Percentiles rank a stretch among this genome's conserved stretches.
Conservation (phyloP, 92 coral and sea anemone genomes). For the Meandrina meandrites region DNA sequence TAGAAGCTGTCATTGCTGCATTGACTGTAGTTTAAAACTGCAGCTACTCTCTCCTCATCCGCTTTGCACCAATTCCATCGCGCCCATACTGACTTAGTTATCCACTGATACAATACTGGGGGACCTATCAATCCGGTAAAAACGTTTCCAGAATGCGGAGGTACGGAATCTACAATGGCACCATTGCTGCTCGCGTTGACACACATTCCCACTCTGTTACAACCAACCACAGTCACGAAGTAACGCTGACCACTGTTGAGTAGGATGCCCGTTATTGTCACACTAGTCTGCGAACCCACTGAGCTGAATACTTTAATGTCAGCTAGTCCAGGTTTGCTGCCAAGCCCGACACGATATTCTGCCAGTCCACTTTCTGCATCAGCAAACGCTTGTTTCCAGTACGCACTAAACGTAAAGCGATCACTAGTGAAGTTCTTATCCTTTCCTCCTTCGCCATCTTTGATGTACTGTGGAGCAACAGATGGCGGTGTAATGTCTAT, state of each 20-base stretch:
- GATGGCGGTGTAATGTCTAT: constrained; percentile 75
- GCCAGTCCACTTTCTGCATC: constrained; percentile 83
- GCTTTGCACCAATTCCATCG: constrained; percentile 89
- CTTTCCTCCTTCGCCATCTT: constrained; percentile 70
- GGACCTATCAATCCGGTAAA: constrained; percentile 71
- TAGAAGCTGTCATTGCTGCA: constrained; percentile 65
- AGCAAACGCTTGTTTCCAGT: constrained; percentile 87
- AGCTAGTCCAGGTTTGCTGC: constrained; percentile 66
- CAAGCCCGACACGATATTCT: constrained; percentile 74
- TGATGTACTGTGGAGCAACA: constrained; percentile 65
- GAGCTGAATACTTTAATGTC: constrained; percentile 50
- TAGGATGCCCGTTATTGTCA: constrained; percentile 51
- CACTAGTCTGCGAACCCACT: constrained; percentile 59
- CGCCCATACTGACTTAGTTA: constrained; percentile 77
- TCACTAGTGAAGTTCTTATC: constrained; percentile 70
- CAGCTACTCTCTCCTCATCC: constrained; percentile 43
- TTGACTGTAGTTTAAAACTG: neutral
- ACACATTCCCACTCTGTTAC: constrained; percentile 83
- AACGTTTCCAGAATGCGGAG: constrained; percentile 80
- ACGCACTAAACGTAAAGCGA: constrained; percentile 60
- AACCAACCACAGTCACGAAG: constrained; percentile 72
- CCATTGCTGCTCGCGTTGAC: constrained; percentile 86
- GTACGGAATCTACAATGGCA: constrained; percentile 70
- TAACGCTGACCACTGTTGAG: constrained; percentile 70
- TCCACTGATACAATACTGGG: constrained; percentile 74